Evolutionary conservation across 2,888 invertebrate species (phyloP), one percentile per base, ranked within the genome.

Genomic region (Malthinus seriepunctatus): DNA sequence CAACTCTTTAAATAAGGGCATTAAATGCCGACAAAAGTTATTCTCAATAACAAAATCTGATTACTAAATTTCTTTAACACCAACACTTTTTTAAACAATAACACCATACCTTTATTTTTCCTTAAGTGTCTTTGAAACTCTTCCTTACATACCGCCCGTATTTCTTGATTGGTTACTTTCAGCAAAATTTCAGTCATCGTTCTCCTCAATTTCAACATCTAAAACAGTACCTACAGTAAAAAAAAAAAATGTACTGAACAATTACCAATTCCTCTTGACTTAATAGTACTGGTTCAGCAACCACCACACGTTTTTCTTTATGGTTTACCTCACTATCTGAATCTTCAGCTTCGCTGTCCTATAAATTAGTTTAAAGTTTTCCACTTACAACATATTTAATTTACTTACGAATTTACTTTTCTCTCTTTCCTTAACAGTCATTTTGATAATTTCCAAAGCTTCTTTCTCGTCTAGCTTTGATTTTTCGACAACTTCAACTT

Each of bases 121-220:
- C 74, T 76, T 81, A 86, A 84, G 75, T 87, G 86, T 82, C 87
- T 89, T 83, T 86, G 88, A 80, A 89, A 84, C 77, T 93, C 91
- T 82, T 95, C 95, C 79, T 87, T 86, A 79, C 93, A 92, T 74
- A 95, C 87, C 73, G 83, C 83, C 73, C 86, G 83, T 76, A 97
- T 92, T 84, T 95, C 93, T 78, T 89, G 88, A 78, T 91, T 92
- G 15, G 97, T 97, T 71, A 96, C 96, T 78, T 95, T 94, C 71
- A 97, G 84, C 62, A 98, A 86, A 72, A 97, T 90, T 82, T 96
- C 95, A 32, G 97, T 97, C 80, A 97, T 84, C 68, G 91, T 89
- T 63, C 89, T 86, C 61, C 96, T 87, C 50, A 97, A 93, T 74
- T 88, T 87, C 76, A 91, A 79, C 93, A 96, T 95, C 93, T 93